These are phyloP conservation scores for Scomber scombrus DNA, from an alignment of 2,113 vertebrate species.

Conservation along the genomic window DNA sequence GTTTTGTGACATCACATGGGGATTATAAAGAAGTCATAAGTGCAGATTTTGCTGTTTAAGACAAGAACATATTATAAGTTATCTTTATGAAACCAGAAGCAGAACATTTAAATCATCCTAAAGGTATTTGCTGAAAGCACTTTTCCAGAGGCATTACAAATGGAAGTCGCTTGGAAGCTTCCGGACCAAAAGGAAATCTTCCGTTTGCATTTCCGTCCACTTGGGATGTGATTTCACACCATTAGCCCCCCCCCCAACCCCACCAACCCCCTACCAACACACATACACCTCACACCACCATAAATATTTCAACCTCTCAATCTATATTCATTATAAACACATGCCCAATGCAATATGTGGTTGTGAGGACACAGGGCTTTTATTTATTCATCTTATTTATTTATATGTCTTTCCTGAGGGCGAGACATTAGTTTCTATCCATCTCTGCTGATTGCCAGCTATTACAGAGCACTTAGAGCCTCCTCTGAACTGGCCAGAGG, in stretches of 20 bases:
- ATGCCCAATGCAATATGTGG: constrained; percentile 75
- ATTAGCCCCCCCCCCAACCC: constrained; percentile 55
- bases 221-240: constrained; percentile 78
- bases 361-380: constrained; percentile 81
- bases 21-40: background rate
- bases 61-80: background rate
- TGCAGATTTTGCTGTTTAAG: background rate
- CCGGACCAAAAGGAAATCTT: constrained; percentile 61
- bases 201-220: constrained; percentile 69
- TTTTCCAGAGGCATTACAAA: constrained; percentile 37
- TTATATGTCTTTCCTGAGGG: constrained; percentile 84
- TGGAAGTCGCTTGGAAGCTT: constrained; percentile 56
- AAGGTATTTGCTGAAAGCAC: constrained; percentile 21
- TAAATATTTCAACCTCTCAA: constrained; percentile 86
- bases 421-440: constrained; percentile 78
- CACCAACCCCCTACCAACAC: constrained; percentile 25
- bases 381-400: constrained; percentile 88
- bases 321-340: constrained; percentile 89
- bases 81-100: background rate
- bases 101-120: background rate
- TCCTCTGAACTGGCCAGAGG: constrained; percentile 70
- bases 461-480: constrained; percentile 86
- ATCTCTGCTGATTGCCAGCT: constrained; percentile 81
- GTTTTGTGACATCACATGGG: constrained; percentile 26
- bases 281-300: constrained; percentile 67